Evolutionary conservation across 1,140 invertebrate genomes (phyloP).

Genomic region (Drosophila sp.): DNA sequence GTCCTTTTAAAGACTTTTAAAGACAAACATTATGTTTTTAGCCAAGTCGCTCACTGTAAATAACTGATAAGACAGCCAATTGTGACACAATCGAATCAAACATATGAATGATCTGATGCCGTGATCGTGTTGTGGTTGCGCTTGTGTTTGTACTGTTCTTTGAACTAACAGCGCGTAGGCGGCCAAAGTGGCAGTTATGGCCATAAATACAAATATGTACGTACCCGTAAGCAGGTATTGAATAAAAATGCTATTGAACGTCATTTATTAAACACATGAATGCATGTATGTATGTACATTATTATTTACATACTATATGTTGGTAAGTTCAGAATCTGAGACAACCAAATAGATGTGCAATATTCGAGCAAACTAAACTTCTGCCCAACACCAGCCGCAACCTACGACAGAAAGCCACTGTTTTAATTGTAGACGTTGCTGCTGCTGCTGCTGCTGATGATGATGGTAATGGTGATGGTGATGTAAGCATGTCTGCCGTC

Average conservation of each 20-base stretch:
- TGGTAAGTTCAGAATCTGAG: constrained; percentile 38
- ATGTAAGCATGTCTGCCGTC: constrained; percentile 40
- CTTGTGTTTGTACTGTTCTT: constrained; percentile 44
- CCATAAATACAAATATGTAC: constrained; percentile 81
- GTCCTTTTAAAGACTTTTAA: constrained; percentile 1
- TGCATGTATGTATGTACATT: not conserved
- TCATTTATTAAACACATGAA: constrained; percentile 55
- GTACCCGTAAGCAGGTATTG: constrained; percentile 73
- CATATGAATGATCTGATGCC: constrained; percentile 6
- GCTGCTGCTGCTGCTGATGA: not conserved
- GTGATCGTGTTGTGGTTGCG: constrained; percentile 30
- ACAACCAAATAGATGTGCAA: constrained; percentile 74
- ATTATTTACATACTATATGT: too few relatives aligned
- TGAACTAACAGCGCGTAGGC: constrained; percentile 59
- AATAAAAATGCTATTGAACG: constrained; percentile 58
- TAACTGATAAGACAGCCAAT: constrained; percentile 17
- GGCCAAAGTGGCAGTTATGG: constrained; percentile 79
- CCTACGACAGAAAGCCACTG: constrained; percentile 26
- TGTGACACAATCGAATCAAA: constrained; percentile 19
- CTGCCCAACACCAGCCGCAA: constrained; percentile 35
- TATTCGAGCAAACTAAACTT: constrained; percentile 24
- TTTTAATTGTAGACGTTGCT: constrained; percentile 3
- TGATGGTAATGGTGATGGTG: constrained; percentile 32
- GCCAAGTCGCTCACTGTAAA: not conserved
- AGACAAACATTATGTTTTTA: constrained; percentile 3